Percentiles rank a stretch among this genome's conserved stretches.
Conservation (phyloP, 2,797 vertebrate species). For the Cheirogaleus major region DNA sequence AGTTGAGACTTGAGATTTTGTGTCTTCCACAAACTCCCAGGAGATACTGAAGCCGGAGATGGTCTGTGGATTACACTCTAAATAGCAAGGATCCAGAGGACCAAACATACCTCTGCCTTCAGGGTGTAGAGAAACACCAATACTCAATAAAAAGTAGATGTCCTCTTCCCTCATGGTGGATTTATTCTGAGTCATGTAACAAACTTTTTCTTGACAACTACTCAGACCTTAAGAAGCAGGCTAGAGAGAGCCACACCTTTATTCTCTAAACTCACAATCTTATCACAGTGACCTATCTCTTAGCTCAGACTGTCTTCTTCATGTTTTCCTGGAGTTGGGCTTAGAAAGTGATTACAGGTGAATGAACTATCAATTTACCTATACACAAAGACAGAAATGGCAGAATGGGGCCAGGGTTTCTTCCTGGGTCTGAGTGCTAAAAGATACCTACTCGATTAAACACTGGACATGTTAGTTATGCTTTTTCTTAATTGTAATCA, state of each 20-base stretch:
- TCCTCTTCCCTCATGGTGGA: neutral
- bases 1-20: neutral
- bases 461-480: neutral
- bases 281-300: rapidly evolving
- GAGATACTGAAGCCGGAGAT: neutral
- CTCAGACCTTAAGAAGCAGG: neutral
- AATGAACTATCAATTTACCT: neutral
- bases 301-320: neutral
- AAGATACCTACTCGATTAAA: neutral
- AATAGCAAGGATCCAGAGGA: neutral
- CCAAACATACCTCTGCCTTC: rapidly evolving
- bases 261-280: neutral
- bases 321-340: neutral
- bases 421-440: neutral
- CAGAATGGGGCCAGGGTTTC: rapidly evolving
- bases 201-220: neutral
- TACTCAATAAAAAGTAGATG: neutral
- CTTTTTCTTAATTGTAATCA: neutral
- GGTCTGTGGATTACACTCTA: neutral
- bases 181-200: neutral
- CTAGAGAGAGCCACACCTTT: rapidly evolving
- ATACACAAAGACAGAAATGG: neutral
- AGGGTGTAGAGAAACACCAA: neutral
- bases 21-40: neutral
- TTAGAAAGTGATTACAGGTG: neutral